Evolutionary conservation across 2,797 vertebrate genomes (phyloP), one percentile per base, ranked within the genome.

Genomic region (Pachyuromys duprasi): DNA sequence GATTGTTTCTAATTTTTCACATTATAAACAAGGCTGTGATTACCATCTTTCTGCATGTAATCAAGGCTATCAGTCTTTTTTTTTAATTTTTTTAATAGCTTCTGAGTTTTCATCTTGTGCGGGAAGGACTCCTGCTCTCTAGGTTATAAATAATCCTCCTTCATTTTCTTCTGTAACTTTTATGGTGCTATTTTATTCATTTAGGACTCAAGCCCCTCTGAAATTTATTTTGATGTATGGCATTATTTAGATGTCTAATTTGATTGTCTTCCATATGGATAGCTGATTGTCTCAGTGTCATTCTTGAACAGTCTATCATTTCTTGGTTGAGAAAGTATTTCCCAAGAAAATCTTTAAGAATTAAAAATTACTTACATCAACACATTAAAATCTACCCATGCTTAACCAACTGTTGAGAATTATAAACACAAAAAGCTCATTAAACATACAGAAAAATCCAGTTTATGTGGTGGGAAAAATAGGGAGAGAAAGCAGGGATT

Each of bases 71-170:
- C 94, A 90, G n/a, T 91, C 95, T 93, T 93, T 24, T 84, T 53
- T 3, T 70, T 33, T 18, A 63, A 36, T 3, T 70, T 33, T 18
- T 49, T 49, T 49, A 49, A 63, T 24, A 70, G 93, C 89, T 88
- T 93, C 53, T 22, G 72, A 36, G 65, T 70, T 33, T 74, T 8
- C 24, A n/a, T 89, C 74, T 90, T 33, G 15, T 62, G 80, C 83
- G 83, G 94, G 95, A 96, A 84, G 75, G 82, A 15, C n/a, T 70
- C 67, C 36, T 33, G 17, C 33, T 24, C 53, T n/a, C 75, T 42
- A 20, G 60, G 78, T 83, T 91, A 92, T 97, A 94, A 96, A 97
- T 94, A 95, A 95, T 60, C 91, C 63, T 70, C 74, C 62, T 65
- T 90, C 82, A 72, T 86, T 90, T 94, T 86, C 91, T 86, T 86